A percentile compares a stretch with the other conserved stretches of the same genome.
Evolutionary conservation across 2,113 vertebrate genomes (phyloP).

Genomic region (Coreoperca whiteheadi): DNA sequence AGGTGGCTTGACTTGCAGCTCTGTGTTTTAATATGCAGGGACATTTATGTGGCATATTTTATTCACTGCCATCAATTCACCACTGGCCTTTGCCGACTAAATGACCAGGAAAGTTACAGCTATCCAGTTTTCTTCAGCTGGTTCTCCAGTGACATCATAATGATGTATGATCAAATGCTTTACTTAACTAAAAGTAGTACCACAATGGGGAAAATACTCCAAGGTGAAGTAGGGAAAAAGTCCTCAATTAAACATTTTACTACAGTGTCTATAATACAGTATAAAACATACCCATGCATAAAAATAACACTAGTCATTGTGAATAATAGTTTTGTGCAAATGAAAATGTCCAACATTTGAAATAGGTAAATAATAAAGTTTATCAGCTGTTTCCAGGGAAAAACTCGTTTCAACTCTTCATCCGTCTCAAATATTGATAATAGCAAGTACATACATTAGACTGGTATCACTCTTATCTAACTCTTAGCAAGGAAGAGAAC

Average conservation of each 20-base stretch:
- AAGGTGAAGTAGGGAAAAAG: not conserved
- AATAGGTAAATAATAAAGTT: not conserved
- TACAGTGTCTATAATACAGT: no score
- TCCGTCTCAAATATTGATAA: not conserved
- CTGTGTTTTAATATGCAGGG: slow-evolving; percentile 13
- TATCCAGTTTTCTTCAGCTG: slow-evolving; percentile 19
- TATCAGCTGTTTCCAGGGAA: not conserved
- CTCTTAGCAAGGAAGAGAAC: not conserved
- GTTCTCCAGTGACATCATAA: slow-evolving; percentile 47
- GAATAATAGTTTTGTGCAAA: not conserved
- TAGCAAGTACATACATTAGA: not conserved
- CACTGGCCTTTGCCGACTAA: slow-evolving; percentile 3
- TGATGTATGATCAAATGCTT: not conserved
- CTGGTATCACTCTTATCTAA: not conserved
- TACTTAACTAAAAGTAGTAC: not conserved
- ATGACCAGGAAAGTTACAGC: slow-evolving; percentile 11
- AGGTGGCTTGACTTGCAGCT: slow-evolving; percentile 24
- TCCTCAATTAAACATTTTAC: not conserved
- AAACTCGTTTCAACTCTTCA: not conserved
- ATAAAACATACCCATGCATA: not conserved
- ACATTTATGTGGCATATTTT: slow-evolving; percentile 46
- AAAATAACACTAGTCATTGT: no score
- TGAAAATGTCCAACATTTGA: not conserved
- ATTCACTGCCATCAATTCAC: slow-evolving; percentile 29
- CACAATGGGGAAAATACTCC: not conserved